Evolutionary conservation across 2,113 vertebrate species (phyloP), one percentile per base, ranked within the genome.

Genomic region (Tapirus terrestris): DNA sequence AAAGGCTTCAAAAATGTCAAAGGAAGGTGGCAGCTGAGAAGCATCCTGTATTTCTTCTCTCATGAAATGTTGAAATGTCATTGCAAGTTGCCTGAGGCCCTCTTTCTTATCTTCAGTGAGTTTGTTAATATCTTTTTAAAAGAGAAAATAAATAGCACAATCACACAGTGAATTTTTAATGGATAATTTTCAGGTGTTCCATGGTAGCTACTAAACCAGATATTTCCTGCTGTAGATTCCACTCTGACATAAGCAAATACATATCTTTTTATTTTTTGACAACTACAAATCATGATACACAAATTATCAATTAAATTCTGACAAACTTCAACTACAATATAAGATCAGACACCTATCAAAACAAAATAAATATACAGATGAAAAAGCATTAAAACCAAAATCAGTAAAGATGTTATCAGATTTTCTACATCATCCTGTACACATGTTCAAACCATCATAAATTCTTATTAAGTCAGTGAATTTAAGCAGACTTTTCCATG

Each of bases 61-160:
- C 92, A 99, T 97, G 98, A 99, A 99, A 92, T 99, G 92, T 76
- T 99, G 98, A 96, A 99, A 99, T 3, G 99, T 99, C 94, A 98
- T 94, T 0, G 98, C 98, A 82, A 99, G 99, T 43, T 99, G 99
- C 98, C 98, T 98, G 89, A 99, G 98, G 97, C 99, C 99, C 13
- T 99, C 98, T 98, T 98, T 99, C 99, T 99, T 99, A 97, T 99
- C 98, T 98, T 99, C 99, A 94, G 98, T 99, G 97, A 99, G 98
- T 33, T 97, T 98, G 96, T 97, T 98, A 96, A 98, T 97, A 98
- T 99, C 99, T 99, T 98, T 86, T 70, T 51, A 25, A 91, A 96
- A 89, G 43, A 72, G 43, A 96, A 94, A 98, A 97, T 96, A 97
- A 98, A 83, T 51, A 95, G 14, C 91, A 68, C 31, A 96, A 88